These are phyloP conservation scores for Perca flavescens DNA, from an alignment of 2,113 vertebrate species.

Conservation along the genomic window DNA sequence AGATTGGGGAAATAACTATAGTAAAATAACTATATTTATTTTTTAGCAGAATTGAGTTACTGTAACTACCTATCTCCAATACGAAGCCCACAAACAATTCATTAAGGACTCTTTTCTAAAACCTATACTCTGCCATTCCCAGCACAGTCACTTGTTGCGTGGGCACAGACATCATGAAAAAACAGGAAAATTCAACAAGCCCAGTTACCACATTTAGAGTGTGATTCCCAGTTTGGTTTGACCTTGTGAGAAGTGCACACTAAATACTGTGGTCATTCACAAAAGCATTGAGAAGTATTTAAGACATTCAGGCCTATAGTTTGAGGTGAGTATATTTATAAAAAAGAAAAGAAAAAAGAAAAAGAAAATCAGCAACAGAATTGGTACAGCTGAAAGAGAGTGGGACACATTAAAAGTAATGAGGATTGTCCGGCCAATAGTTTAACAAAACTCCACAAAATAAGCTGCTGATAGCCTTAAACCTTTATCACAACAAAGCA, in stretches of 20 bases:
- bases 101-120: slow-evolving; percentile 1
- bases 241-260: neutral
- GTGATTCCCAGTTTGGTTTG: neutral
- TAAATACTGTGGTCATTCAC: neutral
- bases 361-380: neutral
- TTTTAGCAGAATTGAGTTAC: neutral
- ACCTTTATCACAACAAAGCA: slow-evolving; percentile 25
- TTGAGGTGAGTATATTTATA: neutral
- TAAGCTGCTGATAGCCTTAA: slow-evolving; percentile 7
- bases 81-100: neutral
- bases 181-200: neutral
- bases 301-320: neutral
- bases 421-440: neutral
- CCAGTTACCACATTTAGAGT: neutral
- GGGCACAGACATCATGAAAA: slow-evolving; percentile 5
- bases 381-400: neutral
- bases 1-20: neutral
- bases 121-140: neutral
- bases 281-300: neutral
- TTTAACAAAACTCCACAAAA: slow-evolving; percentile 19
- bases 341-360: too few relatives aligned
- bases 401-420: neutral
- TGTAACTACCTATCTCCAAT: too few relatives aligned
- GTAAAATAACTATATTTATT: neutral
- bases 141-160: slow-evolving; percentile 1